Evolutionary conservation across 2,113 vertebrate species (phyloP).

Genomic region (Callionymus lyra): DNA sequence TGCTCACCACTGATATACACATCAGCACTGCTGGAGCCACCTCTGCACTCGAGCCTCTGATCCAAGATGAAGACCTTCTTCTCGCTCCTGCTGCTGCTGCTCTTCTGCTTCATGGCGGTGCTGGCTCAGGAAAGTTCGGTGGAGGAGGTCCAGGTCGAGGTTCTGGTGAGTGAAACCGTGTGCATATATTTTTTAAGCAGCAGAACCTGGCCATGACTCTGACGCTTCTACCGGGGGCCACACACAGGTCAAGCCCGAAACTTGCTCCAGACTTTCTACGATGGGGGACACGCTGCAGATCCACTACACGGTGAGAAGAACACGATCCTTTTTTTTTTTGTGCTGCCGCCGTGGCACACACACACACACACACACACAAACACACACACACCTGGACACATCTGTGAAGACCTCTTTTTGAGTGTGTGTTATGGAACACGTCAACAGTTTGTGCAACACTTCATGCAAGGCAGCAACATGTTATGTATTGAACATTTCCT

Average conservation of each 20-base stretch:
- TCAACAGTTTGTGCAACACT: conserved; percentile 68
- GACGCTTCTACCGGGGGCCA: conserved; percentile 14
- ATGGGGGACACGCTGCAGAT: conserved; percentile 84
- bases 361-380: too few species aligned
- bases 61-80: conserved; percentile 43
- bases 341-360: neutral
- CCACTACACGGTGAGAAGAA: conserved; percentile 83
- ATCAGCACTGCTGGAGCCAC: too few species aligned
- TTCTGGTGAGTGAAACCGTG: conserved; percentile 53
- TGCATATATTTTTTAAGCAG: neutral
- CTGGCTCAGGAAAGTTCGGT: conserved; percentile 26
- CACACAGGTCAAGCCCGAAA: conserved; percentile 68
- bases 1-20: too few species aligned
- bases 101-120: conserved; percentile 27
- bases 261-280: conserved; percentile 69
- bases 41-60: too few species aligned
- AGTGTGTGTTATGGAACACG: conserved; percentile 75
- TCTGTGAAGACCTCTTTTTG: neutral
- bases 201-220: conserved; percentile 6
- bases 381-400: conserved; percentile 3
- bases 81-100: conserved; percentile 29
- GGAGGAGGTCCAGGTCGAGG: conserved; percentile 65
- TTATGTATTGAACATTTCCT: neutral
- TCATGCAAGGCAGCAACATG: neutral
- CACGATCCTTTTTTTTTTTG: neutral